Base-by-base conservation (phyloP, 1,140 invertebrate species). In the Drosophila quadrilineata region DNA sequence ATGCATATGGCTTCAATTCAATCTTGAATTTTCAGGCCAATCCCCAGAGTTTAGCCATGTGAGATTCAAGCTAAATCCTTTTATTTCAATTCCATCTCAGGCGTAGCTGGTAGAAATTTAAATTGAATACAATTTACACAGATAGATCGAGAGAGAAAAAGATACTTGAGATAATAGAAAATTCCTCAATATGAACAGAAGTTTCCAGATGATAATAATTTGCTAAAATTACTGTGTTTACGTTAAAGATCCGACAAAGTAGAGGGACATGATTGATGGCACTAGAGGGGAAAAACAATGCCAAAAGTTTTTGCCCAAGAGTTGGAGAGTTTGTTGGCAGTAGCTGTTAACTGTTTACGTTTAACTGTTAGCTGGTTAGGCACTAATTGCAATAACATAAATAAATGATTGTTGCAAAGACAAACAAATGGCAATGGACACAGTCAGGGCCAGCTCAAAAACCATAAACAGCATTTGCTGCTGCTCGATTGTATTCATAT, bases 341-440 rank as follows among this genome's bases (percentile, higher is more conserved):
- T n/a, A n/a, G 14, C 22, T 12, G 6, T n/a, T n/a, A 67, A 62
- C 12, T 56, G 45, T 67, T 58, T 53, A 41, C 26, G 10, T 16
- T 43, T 33, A 54, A 24, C 31, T 46, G 33, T 33, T 9, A 31
- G 21, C 28, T 67, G 50, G 43, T 31, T 63, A 21, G 17, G 29
- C 73, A 71, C 52, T 71, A 84, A 84, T 82, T 74, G 70, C 45
- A 31, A 36, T 50, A 54, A 65, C 50, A 49, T 33, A 57, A 76
- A 66, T 48, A 69, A 58, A 46, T 53, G 19, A 41, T 29, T 50
- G 35, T 29, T 21, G 54, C 48, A 57, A 24, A 65, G 26, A 43
- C 19, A 28, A 45, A 63, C 21, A 48, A 6, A 38, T 17, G 12
- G 21, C n/a, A n/a, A 43, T 28, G 35, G 6, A 57, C 29, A 59